phyloP scores from a whole-genome alignment of 1,140 invertebrate species.

The Pogonognathellus flavescens region DNA sequence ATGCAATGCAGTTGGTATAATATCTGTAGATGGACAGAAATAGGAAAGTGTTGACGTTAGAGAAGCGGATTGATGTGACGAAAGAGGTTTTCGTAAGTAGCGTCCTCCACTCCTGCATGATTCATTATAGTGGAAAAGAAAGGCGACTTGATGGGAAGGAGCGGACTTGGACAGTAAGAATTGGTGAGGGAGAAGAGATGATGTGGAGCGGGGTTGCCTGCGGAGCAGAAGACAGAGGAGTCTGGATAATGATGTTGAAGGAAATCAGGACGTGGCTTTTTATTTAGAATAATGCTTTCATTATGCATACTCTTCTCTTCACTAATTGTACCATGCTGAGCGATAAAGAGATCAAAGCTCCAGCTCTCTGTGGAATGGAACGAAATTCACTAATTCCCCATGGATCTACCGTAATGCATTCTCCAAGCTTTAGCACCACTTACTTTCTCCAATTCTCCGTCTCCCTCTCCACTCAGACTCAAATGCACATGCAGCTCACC shows the following conservation, averaged over 20 bases:
- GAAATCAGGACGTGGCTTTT: constrained; percentile 8
- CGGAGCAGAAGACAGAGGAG: too few relatives aligned
- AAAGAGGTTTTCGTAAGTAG: too few relatives aligned
- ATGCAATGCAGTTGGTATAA: too few relatives aligned
- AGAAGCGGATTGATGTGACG: too few relatives aligned
- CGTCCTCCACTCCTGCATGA: too few relatives aligned
- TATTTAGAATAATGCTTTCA: constrained; percentile 6
- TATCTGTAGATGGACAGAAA: too few relatives aligned
- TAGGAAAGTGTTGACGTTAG: too few relatives aligned
- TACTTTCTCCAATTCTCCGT: not conserved
- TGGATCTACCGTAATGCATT: not conserved
- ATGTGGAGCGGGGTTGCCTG: too few relatives aligned
- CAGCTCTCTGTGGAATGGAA: not conserved
- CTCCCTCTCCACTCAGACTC: not conserved
- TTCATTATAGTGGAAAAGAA: too few relatives aligned
- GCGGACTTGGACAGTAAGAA: too few relatives aligned
- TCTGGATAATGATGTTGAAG: not conserved
- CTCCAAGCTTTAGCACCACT: not conserved
- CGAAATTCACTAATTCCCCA: not conserved
- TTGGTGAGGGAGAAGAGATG: too few relatives aligned
- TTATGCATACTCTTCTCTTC: constrained; percentile 5
- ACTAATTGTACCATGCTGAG: not conserved
- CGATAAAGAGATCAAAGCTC: constrained; percentile 4
- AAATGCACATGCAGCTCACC: not conserved
- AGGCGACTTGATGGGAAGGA: too few relatives aligned